Base-by-base conservation (phyloP, 2,888 invertebrate species). In the Drosophila pseudotalamancana region DNA sequence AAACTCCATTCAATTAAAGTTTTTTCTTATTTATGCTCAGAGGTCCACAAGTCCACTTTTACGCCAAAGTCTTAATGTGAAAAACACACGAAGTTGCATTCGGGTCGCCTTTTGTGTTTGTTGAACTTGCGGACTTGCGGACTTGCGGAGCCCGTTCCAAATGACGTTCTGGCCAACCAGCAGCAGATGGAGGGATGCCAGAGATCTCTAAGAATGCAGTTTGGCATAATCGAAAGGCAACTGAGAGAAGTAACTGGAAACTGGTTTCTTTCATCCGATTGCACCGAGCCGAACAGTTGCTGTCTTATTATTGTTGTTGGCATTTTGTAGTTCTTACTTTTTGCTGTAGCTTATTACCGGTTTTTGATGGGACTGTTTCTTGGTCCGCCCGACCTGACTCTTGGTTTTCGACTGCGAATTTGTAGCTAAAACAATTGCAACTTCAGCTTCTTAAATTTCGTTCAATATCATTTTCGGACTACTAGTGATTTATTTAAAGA, bases 181-280 rank as follows among this genome's bases (percentile, higher is more conserved):
- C 40, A 45, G 51, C 71, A 59, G 57, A 53, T 65, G 78, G 69
- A 59, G n/a, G n/a, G 69, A 48, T 50, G 59, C 16, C 35, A 48
- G 34, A 46, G 56, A 42, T 65, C 46, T 66, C 54, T 45, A 81
- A 84, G 88, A 84, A 84, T 88, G 83, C 83, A 86, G 88, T 84
- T 85, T 78, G 79, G 77, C 72, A 87, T 79, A 88, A 87, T 86
- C 83, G 83, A 83, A 83, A 83, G 83, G 87, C 81, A 78, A 82
- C 66, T 64, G 76, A 85, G 80, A 87, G 85, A 86, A 85, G 29
- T 37, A 53, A 57, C 34, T 51, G 35, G 27, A 51, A 72, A 72
- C 72, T 46, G 72, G 72, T 72, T 72, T 75, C 18, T 11, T 14
- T 16, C 32, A 16, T 23, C 12, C 39, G 42, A 71, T 27, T 64